Evolutionary conservation across 2,113 vertebrate species (phyloP).

Genomic region (Thalassoma bifasciatum): DNA sequence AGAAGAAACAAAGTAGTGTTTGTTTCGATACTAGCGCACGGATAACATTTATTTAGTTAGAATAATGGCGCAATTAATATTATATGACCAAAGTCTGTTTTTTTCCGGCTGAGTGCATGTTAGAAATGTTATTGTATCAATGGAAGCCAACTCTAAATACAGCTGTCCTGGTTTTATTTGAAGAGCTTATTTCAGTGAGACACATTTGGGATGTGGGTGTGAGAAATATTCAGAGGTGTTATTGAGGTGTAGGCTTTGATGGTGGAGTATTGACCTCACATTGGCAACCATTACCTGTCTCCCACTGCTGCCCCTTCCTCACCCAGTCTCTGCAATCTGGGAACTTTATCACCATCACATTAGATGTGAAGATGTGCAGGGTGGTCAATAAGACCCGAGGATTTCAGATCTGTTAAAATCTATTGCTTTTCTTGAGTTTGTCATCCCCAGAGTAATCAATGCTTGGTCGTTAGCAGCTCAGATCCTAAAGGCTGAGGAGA

Average conservation of each 20-base stretch:
- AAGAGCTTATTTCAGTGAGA: background rate
- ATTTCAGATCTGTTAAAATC: slow-evolving; percentile 37
- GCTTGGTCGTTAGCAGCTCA: slow-evolving; percentile 14
- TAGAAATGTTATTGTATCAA: background rate
- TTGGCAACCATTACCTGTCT: background rate
- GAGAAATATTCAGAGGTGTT: no score
- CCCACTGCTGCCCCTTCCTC: background rate
- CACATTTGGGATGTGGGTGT: no score
- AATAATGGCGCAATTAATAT: no score
- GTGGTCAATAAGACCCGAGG: slow-evolving; percentile 42
- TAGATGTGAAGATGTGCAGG: slow-evolving; percentile 40
- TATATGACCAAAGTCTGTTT: no score
- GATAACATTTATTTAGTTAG: no score
- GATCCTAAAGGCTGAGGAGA: slow-evolving; percentile 20
- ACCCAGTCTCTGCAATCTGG: slow-evolving; percentile 16
- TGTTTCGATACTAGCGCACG: no score
- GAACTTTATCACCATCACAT: slow-evolving; percentile 61
- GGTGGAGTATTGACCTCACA: no score
- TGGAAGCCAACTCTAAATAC: background rate
- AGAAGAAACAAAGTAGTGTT: no score
- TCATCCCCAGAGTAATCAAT: slow-evolving; percentile 35
- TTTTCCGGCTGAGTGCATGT: no score
- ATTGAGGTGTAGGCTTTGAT: no score
- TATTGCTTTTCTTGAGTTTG: slow-evolving; percentile 29
- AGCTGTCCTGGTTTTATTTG: background rate